These are phyloP conservation scores for Micropoecilia bifurca DNA, from an alignment of 2,797 vertebrate species.

Conservation along the genomic window DNA sequence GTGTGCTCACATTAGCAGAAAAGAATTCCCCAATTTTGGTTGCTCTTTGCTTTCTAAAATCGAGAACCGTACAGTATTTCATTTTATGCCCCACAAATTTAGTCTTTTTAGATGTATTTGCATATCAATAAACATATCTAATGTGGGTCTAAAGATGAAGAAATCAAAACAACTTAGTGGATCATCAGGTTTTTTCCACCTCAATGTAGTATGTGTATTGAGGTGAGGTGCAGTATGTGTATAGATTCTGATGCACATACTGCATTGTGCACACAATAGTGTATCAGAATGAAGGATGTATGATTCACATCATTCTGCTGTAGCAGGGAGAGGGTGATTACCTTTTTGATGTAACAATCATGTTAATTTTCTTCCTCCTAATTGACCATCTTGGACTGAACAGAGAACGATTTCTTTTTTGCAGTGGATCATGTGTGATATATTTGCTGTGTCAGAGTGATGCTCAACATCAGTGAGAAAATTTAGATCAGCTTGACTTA, in stretches of 20 bases:
- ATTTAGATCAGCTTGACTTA: background rate
- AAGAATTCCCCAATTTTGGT: background rate
- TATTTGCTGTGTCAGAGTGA: background rate
- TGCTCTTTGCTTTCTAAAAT: background rate
- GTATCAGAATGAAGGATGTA: background rate
- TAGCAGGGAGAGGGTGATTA: background rate
- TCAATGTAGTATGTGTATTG: too few relatives aligned
- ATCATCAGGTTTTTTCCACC: background rate
- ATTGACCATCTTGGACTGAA: background rate
- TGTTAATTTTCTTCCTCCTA: background rate
- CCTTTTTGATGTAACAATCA: background rate
- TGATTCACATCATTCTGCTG: background rate
- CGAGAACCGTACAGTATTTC: background rate
- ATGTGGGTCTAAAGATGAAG: background rate
- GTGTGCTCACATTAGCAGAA: background rate
- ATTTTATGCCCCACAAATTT: background rate
- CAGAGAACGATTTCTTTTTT: background rate
- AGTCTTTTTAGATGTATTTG: background rate
- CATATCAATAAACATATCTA: background rate
- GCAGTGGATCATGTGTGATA: background rate
- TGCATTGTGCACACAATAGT: background rate
- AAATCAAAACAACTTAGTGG: background rate
- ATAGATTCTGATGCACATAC: background rate
- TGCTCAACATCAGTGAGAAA: background rate
- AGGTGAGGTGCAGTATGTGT: too few relatives aligned